A percentile compares a stretch with the other conserved stretches of the same genome.
Conservation (phyloP, 2,113 vertebrate genomes). For the Tetraodon nigroviridis region DNA sequence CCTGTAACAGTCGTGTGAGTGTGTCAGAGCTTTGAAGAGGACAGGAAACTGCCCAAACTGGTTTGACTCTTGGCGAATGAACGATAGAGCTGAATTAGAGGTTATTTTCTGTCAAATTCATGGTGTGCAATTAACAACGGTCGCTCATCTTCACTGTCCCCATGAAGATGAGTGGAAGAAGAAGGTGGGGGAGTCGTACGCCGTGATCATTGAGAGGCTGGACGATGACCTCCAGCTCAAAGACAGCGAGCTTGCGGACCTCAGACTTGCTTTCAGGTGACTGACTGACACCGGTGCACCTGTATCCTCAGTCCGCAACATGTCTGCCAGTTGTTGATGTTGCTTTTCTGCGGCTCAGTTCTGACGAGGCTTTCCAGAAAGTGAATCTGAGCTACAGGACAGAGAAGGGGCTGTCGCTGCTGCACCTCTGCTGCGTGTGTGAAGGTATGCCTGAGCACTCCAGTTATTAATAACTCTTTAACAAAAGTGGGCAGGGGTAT, state of each 20-base stretch:
- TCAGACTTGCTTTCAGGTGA: constrained; percentile 87
- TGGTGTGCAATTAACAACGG: neutral
- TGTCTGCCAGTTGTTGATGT: constrained; percentile 3
- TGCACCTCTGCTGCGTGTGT: constrained; percentile 89
- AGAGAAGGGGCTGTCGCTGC: constrained; percentile 85
- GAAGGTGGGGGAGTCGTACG: constrained; percentile 90
- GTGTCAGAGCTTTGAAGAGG: neutral
- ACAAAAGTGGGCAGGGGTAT: constrained; percentile 32
- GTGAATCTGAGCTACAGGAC: constrained; percentile 91
- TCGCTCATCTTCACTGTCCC: constrained; percentile 5
- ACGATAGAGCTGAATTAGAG: neutral
- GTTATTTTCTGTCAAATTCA: neutral
- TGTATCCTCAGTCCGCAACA: neutral
- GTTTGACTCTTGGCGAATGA: neutral
- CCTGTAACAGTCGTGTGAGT: constrained; percentile 4
- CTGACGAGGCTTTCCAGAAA: constrained; percentile 90
- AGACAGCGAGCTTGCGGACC: constrained; percentile 80
- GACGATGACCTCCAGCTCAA: constrained; percentile 87
- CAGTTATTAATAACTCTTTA: constrained; percentile 56
- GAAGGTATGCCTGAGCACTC: constrained; percentile 75
- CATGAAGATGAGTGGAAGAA: constrained; percentile 95
- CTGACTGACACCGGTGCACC: constrained; percentile 35
- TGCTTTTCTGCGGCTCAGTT: constrained; percentile 72
- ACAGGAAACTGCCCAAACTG: neutral
- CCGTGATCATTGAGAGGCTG: constrained; percentile 80